Evolutionary conservation across 2,888 invertebrate genomes (phyloP), one percentile per base, ranked within the genome.

Genomic region (Campoletis raptor): DNA sequence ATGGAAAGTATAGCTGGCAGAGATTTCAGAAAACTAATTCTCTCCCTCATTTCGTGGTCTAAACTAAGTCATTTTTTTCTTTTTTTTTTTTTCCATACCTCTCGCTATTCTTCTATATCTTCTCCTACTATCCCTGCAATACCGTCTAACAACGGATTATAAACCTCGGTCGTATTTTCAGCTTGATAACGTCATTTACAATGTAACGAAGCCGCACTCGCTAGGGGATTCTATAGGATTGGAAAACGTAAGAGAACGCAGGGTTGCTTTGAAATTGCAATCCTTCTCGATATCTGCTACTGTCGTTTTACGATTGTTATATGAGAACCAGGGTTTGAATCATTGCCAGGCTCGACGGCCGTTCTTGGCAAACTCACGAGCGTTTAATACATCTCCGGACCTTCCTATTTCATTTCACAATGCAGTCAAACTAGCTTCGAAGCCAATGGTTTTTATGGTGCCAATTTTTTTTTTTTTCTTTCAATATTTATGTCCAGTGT

Each of bases 241-340:
- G 45, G 42, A 37, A 70, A 76, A 52, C 67, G 67, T 64, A 40
- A 40, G 69, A 37, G 40, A 84, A 69, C n/a, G 70, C 24, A 42
- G 72, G 66, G 73, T 83, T 67, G 54, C 78, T 66, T 67, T 45
- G 78, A 73, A 79, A 83, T 83, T 83, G 83, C 78, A 77, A 82
- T 37, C 30, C 30, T 73, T 57, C 74, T 57, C 10, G 21, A 6
- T 57, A 40, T 67, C 67, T 66, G 66, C 37, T 78, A 12, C 36
- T 52, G 48, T 70, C 36, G 61, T 40, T 24, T 61, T 54, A 40
- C 36, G 57, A 42, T 69, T 10, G 52, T 82, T 54, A 45, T 67
- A 61, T n/a, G 40, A 40, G 42, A 42, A 72, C 30, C 54, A 36
- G 30, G 18, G 37, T 69, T 54, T 66, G 82, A 77, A 48, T 78